Percentiles rank a stretch among this genome's conserved stretches.
These are phyloP conservation scores for Lagodon rhomboides DNA, from an alignment of 2,797 vertebrate genomes.

Conservation along the genomic window DNA sequence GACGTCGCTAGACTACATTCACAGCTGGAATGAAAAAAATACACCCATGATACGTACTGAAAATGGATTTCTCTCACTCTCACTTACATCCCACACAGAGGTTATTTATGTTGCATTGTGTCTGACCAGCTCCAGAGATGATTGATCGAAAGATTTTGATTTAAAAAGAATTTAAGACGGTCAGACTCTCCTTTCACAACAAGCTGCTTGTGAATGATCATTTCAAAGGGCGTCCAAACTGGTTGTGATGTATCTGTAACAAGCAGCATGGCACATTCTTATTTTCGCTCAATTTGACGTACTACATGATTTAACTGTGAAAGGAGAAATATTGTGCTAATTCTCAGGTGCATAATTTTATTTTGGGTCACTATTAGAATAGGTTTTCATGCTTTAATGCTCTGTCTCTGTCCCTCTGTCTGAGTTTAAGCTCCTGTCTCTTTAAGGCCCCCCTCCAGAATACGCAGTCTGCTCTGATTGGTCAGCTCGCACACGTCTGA, in stretches of 20 bases:
- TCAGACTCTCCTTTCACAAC: constrained; percentile 85
- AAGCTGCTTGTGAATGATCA: constrained; percentile 9
- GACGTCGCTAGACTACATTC: background rate
- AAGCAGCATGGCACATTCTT: background rate
- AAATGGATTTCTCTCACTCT: constrained; percentile 6
- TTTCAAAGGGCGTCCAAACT: constrained; percentile 72
- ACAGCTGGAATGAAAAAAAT: constrained; percentile 20
- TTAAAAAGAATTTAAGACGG: background rate
- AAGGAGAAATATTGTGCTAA: too few species aligned
- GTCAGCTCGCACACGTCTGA: too few species aligned
- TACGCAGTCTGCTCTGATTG: too few species aligned
- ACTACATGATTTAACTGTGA: background rate
- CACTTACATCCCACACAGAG: background rate
- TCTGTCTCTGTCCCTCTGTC: too few species aligned
- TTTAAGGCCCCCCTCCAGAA: too few species aligned
- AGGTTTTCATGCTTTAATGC: too few species aligned
- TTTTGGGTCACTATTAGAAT: too few species aligned
- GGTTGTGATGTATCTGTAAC: constrained; percentile 89
- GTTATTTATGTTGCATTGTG: background rate
- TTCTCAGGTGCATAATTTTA: too few species aligned
- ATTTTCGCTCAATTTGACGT: background rate
- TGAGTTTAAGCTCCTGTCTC: too few species aligned
- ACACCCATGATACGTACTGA: background rate
- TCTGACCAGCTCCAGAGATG: background rate
- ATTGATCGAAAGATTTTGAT: background rate